Base-by-base conservation (phyloP, 2,113 vertebrate species). In the Cyphomyrus plagiostoma region DNA sequence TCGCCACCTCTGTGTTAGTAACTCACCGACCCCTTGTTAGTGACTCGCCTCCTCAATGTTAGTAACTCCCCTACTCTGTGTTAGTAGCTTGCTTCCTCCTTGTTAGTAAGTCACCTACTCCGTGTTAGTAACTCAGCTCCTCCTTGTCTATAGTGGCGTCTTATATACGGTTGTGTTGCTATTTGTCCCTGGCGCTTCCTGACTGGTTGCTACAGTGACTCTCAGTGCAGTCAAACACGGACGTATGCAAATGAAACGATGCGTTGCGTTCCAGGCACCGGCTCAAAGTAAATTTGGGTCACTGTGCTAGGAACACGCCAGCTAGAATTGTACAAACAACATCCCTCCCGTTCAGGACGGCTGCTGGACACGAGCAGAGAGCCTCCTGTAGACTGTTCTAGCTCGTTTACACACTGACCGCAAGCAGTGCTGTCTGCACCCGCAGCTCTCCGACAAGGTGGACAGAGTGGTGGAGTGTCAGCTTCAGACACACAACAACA, bases 381-480 rank as follows among this genome's bases (percentile, higher is more conserved):
- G 23, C 48, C 45, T 49, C 9, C 82, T 49, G 74, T 80, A 80
- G 42, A 42, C 35, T 8, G 35, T 80, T 80, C 74, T 42, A 7
- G 35, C 19, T 42, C 6, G 35, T 49, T 48, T 26, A 21, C 56
- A 50, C 46, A 15, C 88, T 23, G 26, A 53, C 62, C 17, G 88
- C 42, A 88, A 49, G 50, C 26, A 87, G 50, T 86, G 19, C 46
- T 11, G 62, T 19, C 90, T 80, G 9, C 84, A 19, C 89, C 89
- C 88, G 90, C 95, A 99, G 98, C 96, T 99, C 90, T 99, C 98
- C 0, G 97, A 99, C 94, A 97, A 98, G 95, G 97, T 94, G 1
- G 98, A 99, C 93, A 96, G 97, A 39, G 98, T 99, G 92, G 98
- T 99, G 70, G 98, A 99, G 92, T 99, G 98, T 94, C 98, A 99